Evolutionary conservation across 2,797 vertebrate species (phyloP).

Genomic region (Danionella dracula): DNA sequence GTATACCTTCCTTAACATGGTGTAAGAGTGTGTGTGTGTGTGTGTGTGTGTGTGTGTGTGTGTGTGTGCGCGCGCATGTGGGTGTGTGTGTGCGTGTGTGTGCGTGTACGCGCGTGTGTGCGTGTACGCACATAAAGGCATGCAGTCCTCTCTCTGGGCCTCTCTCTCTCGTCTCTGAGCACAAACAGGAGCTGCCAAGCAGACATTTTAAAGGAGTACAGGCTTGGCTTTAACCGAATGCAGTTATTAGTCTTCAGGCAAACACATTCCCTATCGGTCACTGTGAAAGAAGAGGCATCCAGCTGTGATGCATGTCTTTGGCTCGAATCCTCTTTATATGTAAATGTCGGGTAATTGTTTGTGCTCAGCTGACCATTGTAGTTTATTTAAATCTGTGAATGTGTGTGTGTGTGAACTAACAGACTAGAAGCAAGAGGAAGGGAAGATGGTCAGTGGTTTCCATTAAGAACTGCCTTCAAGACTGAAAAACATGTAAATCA

Average conservation of each 20-base stretch:
- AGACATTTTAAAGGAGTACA: slow-evolving; percentile 33
- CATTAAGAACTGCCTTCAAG: slow-evolving; percentile 3
- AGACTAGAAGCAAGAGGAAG: not conserved
- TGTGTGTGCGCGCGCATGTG: too few relatives aligned
- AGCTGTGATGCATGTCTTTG: not conserved
- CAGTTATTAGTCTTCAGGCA: slow-evolving; percentile 5
- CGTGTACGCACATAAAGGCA: slow-evolving; percentile 38
- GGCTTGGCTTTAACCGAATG: slow-evolving; percentile 6
- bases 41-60: slow-evolving; percentile 11
- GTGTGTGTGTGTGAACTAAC: not conserved
- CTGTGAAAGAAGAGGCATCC: not conserved
- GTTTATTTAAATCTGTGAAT: not conserved
- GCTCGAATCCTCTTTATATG: not conserved
- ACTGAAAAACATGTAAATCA: slow-evolving; percentile 27
- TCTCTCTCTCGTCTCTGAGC: slow-evolving; percentile 38
- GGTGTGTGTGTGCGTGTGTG: slow-evolving; percentile 9
- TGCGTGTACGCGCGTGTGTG: not conserved
- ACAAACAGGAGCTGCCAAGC: slow-evolving; percentile 30
- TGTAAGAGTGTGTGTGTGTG: slow-evolving; percentile 15
- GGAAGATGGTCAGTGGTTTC: slow-evolving; percentile 26
- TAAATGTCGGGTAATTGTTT: not conserved
- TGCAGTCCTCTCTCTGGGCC: slow-evolving; percentile 47
- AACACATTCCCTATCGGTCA: slow-evolving; percentile 13
- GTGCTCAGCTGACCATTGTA: not conserved
- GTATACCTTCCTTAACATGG: slow-evolving; percentile 13